Base-by-base conservation (phyloP, 64 coral and sea anemone species). In the Porites australiensis region DNA sequence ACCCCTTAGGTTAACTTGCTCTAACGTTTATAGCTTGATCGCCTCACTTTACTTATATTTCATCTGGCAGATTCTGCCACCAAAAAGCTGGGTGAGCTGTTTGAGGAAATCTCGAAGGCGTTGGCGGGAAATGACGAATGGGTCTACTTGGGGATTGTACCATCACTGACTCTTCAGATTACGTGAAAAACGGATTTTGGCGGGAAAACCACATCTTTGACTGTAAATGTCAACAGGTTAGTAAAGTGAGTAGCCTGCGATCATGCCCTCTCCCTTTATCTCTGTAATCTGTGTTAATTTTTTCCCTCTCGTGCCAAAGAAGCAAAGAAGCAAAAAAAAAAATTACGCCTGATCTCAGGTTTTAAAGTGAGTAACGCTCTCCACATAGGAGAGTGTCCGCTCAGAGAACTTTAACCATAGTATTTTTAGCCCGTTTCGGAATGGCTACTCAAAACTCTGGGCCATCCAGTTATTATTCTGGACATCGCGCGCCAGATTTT, bases 121-220 rank as follows among this genome's bases (percentile, higher is more conserved):
- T 57, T 78, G 19, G 75, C 51, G 7, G 75, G 75, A 78, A 78
- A 78, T 55, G 75, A 57, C 51, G 7, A 58, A 55, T 78, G 75
- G 50, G 55, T 53, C 20, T 78, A 21, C 75, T 20, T 4, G 75
- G 19, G 9, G 50, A 54, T 46, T 78, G 75, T 13, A 23, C 13
- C 51, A 78, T 78, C 18, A 78, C 75, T 22, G 75, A 21, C 15
- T 12, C 51, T 55, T 20, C 2, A 78, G 50, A 78, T 78, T 51
- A 78, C 75, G 50, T 78, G 50, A 10, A 78, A n/a, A 6, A 15
- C 19, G 16, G 0, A 21, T 16, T 20, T 23, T 54, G 49, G 10
- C 6, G 75, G 75, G 18, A 54, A 78, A 78, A 12, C 18, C 51
- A 55, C 18, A 11, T 21, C 51, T 78, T 20, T 78, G 49, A 78